Base-by-base conservation (phyloP, 2,888 invertebrate genomes). In the Plutella xylostella region DNA sequence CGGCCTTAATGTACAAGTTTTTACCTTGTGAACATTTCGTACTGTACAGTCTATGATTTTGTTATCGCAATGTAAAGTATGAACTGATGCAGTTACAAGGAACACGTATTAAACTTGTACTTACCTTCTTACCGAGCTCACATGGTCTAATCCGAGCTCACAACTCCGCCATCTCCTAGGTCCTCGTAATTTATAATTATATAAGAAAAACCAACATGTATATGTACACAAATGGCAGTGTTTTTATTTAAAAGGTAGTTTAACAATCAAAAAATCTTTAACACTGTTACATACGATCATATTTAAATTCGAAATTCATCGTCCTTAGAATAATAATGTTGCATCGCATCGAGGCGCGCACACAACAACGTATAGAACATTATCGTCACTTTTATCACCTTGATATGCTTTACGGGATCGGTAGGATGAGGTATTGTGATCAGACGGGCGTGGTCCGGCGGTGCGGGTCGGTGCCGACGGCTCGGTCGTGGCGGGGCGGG, bases 381-480 rank as follows among this genome's bases (percentile, higher is more conserved):
- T 61, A 66, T 63, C 60, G 65, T 68, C 72, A 71, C 67, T 72
- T 41, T 40, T 72, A 75, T 76, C 76, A 79, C 75, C 78, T 71
- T 72, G 82, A 83, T 82, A 82, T 82, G 82, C 78, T 79, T 78
- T 65, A 66, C 37, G 40, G 18, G 22, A 28, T 31, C 19, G 45
- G 65, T 61, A 56, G 61, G 56, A 54, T 54, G 54, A 45, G 50
- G n/a, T 57, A 14, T 25, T 34, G 55, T 61, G 71, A 73, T 82
- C 80, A 82, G 60, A 88, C 88, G 33, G 88, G 88, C 37, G 88
- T 88, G 51, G 88, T 88, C 62, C 87, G 77, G 47, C 87, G 72
- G 53, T 87, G 79, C 1, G 85, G 80, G 54, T 88, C 87, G 34
- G 85, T 76, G 55, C 85, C 76, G 42, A 86, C 72, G 47, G 76